A percentile compares a stretch with the other conserved stretches of the same genome.
Evolutionary conservation across 2,113 vertebrate genomes (phyloP).

Genomic region (Phocoena phocoena): DNA sequence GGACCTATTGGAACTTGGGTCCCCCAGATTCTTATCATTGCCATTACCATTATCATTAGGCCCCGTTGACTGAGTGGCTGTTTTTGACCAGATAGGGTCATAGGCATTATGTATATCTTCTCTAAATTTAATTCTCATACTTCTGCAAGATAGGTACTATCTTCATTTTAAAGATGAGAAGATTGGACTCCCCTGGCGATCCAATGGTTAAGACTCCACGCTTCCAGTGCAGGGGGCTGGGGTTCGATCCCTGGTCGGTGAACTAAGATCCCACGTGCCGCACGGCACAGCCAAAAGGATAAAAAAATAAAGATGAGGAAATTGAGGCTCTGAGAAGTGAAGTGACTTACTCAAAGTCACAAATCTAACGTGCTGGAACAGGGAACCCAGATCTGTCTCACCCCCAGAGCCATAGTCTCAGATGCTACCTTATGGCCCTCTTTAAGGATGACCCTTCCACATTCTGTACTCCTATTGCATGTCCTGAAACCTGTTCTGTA

Average conservation of each 20-base stretch:
- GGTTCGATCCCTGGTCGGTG: no score
- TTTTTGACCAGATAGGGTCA: background rate
- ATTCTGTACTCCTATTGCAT: fast-evolving
- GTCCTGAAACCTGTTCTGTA: background rate
- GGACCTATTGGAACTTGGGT: background rate
- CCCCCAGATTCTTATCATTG: background rate
- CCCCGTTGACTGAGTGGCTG: background rate
- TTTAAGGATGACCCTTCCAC: background rate
- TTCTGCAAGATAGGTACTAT: background rate
- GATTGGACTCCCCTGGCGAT: no score
- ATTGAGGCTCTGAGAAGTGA: background rate
- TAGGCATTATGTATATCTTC: background rate
- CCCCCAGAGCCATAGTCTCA: fast-evolving
- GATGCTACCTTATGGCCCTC: background rate
- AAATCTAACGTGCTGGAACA: background rate
- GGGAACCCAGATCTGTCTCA: background rate
- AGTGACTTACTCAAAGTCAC: background rate
- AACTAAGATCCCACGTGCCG: no score
- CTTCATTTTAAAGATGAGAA: background rate
- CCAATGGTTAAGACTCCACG: no score
- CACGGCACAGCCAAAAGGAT: no score
- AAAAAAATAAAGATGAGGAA: no score
- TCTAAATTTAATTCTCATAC: background rate
- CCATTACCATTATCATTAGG: background rate
- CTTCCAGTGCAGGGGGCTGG: no score